phyloP scores from a whole-genome alignment of 2,888 invertebrate genomes.

The Aricia artaxerxes region DNA sequence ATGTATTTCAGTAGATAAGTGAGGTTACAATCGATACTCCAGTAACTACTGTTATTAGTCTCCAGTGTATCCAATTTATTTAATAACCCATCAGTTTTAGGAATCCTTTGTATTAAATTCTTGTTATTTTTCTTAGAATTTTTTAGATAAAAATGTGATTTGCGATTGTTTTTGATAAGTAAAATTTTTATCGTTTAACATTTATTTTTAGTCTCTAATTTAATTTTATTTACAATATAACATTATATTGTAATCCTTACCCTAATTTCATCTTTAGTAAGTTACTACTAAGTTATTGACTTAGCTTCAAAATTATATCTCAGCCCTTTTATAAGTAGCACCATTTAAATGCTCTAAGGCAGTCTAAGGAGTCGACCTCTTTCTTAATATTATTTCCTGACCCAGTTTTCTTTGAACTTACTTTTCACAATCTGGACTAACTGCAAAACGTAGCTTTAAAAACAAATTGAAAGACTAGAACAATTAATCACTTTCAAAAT shows the following conservation, averaged over 20 bases:
- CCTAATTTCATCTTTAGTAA: neutral
- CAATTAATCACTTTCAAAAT: neutral
- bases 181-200: no score
- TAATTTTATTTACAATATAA: neutral
- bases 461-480: neutral
- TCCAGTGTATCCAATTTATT: constrained; percentile 38
- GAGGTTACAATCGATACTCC: constrained; percentile 35
- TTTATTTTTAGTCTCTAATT: neutral
- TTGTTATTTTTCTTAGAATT: neutral
- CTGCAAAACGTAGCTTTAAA: neutral
- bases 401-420: constrained; percentile 12
- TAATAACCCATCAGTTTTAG: constrained; percentile 38
- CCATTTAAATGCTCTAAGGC: constrained; percentile 13
- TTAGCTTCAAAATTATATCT: neutral
- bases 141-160: neutral
- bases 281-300: neutral
- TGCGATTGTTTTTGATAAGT: neutral
- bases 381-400: constrained; percentile 17
- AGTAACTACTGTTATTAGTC: constrained; percentile 38
- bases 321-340: neutral
- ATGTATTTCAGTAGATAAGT: constrained; percentile 31
- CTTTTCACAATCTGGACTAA: neutral
- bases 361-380: neutral
- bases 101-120: constrained; percentile 32
- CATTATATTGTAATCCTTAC: neutral